Base-by-base conservation (phyloP, 2,797 vertebrate genomes). In the Sparus aurata region DNA sequence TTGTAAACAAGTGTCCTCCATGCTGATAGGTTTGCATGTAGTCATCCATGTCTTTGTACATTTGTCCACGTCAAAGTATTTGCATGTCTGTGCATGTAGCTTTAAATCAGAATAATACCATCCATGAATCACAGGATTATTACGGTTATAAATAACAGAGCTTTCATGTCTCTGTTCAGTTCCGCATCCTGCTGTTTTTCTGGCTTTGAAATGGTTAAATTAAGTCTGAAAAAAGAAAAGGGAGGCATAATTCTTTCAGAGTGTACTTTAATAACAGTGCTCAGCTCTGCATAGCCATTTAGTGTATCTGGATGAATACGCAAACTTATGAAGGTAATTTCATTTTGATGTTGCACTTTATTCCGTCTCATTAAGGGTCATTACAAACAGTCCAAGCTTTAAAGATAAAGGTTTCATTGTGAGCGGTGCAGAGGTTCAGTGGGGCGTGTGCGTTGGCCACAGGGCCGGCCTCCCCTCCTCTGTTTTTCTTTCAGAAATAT, bases 401-500 rank as follows among this genome's bases (percentile, higher is more conserved):
- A 77, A 77, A 94, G 93, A 95, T 95, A 95, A 95, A 94, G 94
- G 89, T 91, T 86, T 94, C 91, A 94, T 95, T 95, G 95, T 96
- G 87, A 93, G 90, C 65, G 53, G 57, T 89, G 87, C 89, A 82
- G 92, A 85, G 92, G 90, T 93, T 92, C 92, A 87, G 88, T 60
- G 90, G 92, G 93, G 93, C 79, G 88, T 94, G 92, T 91, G 91
- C 84, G 45, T 73, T 89, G 90, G 87, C 92, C 91, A 84, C 90
- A 92, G 92, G 89, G 87, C 86, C 63, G 83, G 86, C 87, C 94
- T 94, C 91, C 92, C 92, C 90, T 93, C 86, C 91, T 93, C 94
- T 94, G 94, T 95, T 95, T 95, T 96, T 95, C 94, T 95, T 95
- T 94, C 88, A 93, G 93, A 96, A 96, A 95, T 95, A 95, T 96